Percentiles rank a stretch among this genome's conserved stretches.
phyloP scores from a whole-genome alignment of 2,797 vertebrate species.

The Anolis apletophallus region DNA sequence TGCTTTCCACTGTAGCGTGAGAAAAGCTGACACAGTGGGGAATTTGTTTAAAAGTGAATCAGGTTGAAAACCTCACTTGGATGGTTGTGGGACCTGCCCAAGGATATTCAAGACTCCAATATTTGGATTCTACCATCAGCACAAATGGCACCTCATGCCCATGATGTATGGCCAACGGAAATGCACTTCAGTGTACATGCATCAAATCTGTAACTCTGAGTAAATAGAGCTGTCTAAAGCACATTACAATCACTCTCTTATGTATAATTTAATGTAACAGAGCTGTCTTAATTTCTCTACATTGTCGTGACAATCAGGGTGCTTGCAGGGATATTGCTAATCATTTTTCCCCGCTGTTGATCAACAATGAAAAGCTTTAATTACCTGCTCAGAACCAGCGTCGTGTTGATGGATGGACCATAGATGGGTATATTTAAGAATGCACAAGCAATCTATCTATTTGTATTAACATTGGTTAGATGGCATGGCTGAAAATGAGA shows the following conservation, averaged over 20 bases:
- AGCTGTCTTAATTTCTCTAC: constrained; percentile 65
- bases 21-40: neutral
- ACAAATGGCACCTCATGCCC: constrained; percentile 43
- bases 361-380: constrained; percentile 69
- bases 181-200: constrained; percentile 63
- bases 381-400: constrained; percentile 68
- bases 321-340: constrained; percentile 59
- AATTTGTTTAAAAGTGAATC: neutral
- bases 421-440: constrained; percentile 45
- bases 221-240: constrained; percentile 66
- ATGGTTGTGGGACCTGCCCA: constrained; percentile 8
- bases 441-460: constrained; percentile 38
- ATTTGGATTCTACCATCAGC: constrained; percentile 56
- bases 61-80: constrained; percentile 47
- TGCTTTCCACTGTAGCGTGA: neutral
- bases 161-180: constrained; percentile 63
- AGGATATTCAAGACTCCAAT: constrained; percentile 27
- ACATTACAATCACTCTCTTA: constrained; percentile 62
- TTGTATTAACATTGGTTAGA: constrained; percentile 1
- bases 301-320: constrained; percentile 67
- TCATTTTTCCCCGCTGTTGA: constrained; percentile 58
- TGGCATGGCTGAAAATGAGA: neutral
- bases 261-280: constrained; percentile 70
- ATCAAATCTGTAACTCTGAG: constrained; percentile 57
- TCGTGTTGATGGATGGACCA: constrained; percentile 67